phyloP scores from a whole-genome alignment of 1,140 invertebrate genomes.

The Trichonephila clavata region DNA sequence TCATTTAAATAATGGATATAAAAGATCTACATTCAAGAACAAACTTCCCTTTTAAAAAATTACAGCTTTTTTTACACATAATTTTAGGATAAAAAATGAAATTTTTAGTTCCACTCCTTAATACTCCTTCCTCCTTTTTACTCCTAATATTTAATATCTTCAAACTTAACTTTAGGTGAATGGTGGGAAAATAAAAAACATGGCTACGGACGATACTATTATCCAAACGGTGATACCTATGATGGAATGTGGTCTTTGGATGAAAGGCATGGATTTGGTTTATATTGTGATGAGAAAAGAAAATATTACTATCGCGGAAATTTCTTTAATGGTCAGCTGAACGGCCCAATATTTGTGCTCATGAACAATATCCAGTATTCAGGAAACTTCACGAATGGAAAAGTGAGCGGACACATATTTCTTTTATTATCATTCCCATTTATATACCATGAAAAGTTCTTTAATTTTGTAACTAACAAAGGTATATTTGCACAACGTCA shows the following conservation, averaged over 20 bases:
- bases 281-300: slow-evolving; percentile 19
- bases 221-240: slow-evolving; percentile 59
- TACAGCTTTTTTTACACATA: too few species aligned
- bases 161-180: slow-evolving; percentile 1
- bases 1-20: too few species aligned
- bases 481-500: too few species aligned
- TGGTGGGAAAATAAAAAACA: slow-evolving; percentile 65
- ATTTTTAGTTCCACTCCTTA: too few species aligned
- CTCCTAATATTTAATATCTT: background rate
- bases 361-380: slow-evolving; percentile 24
- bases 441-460: too few species aligned
- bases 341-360: background rate
- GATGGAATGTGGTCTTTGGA: slow-evolving; percentile 64
- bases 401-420: slow-evolving; percentile 2
- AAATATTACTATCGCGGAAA: slow-evolving; percentile 35
- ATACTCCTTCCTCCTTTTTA: too few species aligned
- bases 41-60: too few species aligned
- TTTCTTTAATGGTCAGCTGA: slow-evolving; percentile 2
- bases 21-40: too few species aligned
- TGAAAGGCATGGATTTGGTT: slow-evolving; percentile 49
- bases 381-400: slow-evolving; percentile 39
- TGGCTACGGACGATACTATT: slow-evolving; percentile 59
- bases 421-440: too few species aligned
- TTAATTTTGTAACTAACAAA: too few species aligned
- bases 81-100: too few species aligned